Percentiles rank a stretch among this genome's conserved stretches.
These are phyloP conservation scores for Catharus bicknelli DNA, from an alignment of 2,113 vertebrate genomes.

Conservation along the genomic window DNA sequence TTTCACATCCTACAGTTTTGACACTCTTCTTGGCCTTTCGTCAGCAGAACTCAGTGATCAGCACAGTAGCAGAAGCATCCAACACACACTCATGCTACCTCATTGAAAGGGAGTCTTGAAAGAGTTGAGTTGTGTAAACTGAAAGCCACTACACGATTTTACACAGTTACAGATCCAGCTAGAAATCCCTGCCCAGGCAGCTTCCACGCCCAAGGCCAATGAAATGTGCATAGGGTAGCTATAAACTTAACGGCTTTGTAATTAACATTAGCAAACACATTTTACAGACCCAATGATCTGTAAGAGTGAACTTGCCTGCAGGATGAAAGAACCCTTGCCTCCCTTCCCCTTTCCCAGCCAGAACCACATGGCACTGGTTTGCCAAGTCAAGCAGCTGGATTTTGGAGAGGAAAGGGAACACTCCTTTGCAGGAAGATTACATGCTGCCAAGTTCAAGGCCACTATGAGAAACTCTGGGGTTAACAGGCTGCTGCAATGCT, in stretches of 20 bases:
- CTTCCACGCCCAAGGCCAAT: background rate
- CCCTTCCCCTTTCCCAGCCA: background rate
- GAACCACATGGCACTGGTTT: background rate
- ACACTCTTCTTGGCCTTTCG: background rate
- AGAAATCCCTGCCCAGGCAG: background rate
- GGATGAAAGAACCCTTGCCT: background rate
- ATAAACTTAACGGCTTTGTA: conserved; percentile 40
- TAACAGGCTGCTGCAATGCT: background rate
- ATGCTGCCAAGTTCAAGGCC: background rate
- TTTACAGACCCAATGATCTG: conserved; percentile 41
- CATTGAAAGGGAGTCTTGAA: background rate
- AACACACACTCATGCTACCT: background rate
- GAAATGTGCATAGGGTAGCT: background rate
- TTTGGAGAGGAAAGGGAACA: background rate
- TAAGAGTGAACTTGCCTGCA: background rate
- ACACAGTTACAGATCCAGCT: background rate
- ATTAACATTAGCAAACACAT: conserved; percentile 44
- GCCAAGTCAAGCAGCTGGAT: background rate
- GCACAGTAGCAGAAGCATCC: background rate
- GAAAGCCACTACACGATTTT: background rate
- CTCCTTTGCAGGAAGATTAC: background rate
- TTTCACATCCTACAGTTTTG: background rate
- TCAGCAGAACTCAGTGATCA: background rate
- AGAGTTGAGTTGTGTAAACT: background rate
- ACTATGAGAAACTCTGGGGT: background rate